Evolutionary conservation across 2,888 invertebrate species (phyloP), one percentile per base, ranked within the genome.

Genomic region (Heliconius erato): DNA sequence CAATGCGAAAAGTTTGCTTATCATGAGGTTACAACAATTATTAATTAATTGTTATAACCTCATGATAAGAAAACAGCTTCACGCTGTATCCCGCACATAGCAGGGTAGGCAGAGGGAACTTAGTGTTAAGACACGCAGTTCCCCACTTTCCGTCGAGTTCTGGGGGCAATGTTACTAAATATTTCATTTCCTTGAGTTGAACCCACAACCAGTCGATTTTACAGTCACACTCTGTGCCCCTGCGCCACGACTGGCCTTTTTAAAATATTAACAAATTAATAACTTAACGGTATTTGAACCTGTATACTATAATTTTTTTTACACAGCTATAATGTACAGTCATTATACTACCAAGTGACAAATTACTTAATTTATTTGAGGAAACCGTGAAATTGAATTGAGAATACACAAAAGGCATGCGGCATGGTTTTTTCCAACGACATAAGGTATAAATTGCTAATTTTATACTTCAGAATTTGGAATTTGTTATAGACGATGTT

Each of bases 311-410:
- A 59, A 63, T 63, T n/a, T 63, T 63, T 63, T 63, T 63, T n/a
- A 63, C 54, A 23, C 26, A 28, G 6, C 2, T 67, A 2, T 6
- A 26, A 26, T 14, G 6, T 67, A 14, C 16, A 67, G n/a, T 28
- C 26, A 67, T 6, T 16, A 14, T 28, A 14, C 32, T 28, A 16
- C 2, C 28, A 28, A 16, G 28, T 28, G 28, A 23, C 7, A 32
- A 19, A 32, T 59, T 35, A 74, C 59, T 74, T 74, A 74, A 32
- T 74, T 74, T 23, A 76, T 35, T 59, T 76, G 59, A 76, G 59
- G 59, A 76, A 35, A 35, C 26, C 74, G 59, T 76, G 74, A 54
- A 74, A 74, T 74, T 74, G 12, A 74, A 54, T 59, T 59, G 12
- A 74, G 74, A 54, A 2, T 54, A 32, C 32, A 74, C 54, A 59